Percentiles rank a stretch among this genome's conserved stretches.
Evolutionary conservation across 2,797 vertebrate genomes (phyloP).

Genomic region (Muscicapa comitata): DNA sequence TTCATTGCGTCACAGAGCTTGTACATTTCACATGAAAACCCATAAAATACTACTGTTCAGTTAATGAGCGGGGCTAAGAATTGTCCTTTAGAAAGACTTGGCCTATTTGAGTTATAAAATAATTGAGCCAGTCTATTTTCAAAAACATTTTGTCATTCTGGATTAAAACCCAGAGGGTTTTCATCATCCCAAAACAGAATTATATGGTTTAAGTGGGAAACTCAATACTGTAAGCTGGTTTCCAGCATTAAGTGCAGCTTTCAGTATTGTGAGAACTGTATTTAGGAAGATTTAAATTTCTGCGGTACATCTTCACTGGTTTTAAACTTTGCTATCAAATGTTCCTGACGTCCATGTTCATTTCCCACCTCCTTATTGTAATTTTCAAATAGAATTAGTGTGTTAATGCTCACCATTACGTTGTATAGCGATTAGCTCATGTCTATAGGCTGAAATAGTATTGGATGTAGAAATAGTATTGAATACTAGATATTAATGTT

Average conservation of each 20-base stretch:
- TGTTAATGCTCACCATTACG: fast-evolving
- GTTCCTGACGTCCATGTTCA: neutral
- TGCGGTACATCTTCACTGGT: neutral
- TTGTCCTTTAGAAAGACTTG: neutral
- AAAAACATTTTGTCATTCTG: neutral
- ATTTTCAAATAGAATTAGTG: neutral
- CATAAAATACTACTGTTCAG: neutral
- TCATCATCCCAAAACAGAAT: neutral
- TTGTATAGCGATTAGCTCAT: neutral
- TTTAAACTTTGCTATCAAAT: neutral
- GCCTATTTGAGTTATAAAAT: neutral
- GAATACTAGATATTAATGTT: neutral
- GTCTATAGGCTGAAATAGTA: neutral
- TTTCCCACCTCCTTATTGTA: neutral
- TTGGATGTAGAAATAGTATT: neutral
- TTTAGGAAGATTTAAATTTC: neutral
- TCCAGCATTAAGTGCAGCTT: neutral
- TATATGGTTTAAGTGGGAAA: neutral
- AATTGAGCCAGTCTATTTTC: neutral
- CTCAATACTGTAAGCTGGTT: neutral
- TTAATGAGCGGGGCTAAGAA: neutral
- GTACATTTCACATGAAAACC: neutral
- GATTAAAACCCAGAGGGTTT: neutral
- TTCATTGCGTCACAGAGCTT: neutral
- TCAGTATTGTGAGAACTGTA: neutral